Conservation (phyloP, 2,113 vertebrate genomes). For the Alethe diademata region DNA sequence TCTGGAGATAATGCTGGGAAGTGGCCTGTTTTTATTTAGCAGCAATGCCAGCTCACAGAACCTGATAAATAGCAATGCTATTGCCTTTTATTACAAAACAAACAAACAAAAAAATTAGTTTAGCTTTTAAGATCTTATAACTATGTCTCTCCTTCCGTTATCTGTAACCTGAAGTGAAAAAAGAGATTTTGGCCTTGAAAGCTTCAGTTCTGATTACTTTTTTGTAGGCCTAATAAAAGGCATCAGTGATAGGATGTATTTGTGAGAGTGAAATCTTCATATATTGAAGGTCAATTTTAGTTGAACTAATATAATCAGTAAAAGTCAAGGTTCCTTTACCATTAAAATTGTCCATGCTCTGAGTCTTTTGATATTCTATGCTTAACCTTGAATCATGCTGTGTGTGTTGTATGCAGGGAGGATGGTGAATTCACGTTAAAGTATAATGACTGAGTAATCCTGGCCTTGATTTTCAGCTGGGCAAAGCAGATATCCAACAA, state of each 20-base stretch:
- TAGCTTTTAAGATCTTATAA: constrained; percentile 33
- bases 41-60: not conserved
- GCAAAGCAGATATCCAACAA: constrained; percentile 15
- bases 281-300: constrained; percentile 73
- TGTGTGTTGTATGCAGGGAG: constrained; percentile 6
- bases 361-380: constrained; percentile 62
- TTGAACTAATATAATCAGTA: constrained; percentile 69
- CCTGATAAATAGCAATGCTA: constrained; percentile 2
- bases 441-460: not conserved
- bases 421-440: not conserved
- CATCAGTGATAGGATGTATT: constrained; percentile 56
- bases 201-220: constrained; percentile 61
- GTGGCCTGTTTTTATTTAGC: constrained; percentile 41
- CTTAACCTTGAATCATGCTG: constrained; percentile 70
- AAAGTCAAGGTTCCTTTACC: constrained; percentile 73
- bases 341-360: constrained; percentile 64
- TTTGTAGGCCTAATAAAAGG: constrained; percentile 69
- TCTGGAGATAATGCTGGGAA: constrained; percentile 51
- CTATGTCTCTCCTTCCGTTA: constrained; percentile 24
- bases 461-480: constrained; percentile 55
- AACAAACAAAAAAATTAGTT: constrained; percentile 34
- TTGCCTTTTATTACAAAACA: not conserved
- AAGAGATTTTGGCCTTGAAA: constrained; percentile 65
- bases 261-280: constrained; percentile 70
- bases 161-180: constrained; percentile 51